These are phyloP conservation scores for Apantesis nais DNA, from an alignment of 2,888 invertebrate species.

Conservation along the genomic window DNA sequence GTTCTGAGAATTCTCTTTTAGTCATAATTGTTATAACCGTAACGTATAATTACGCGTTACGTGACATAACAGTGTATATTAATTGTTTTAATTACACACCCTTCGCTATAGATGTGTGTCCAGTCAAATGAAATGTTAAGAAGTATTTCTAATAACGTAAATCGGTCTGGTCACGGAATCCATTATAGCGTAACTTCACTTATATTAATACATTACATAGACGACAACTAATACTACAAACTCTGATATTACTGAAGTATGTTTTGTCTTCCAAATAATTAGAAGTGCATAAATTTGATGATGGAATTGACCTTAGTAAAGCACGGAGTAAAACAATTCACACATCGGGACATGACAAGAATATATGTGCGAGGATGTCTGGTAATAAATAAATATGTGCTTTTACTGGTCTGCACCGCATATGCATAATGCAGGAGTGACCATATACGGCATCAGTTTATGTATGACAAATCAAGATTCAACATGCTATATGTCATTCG, in stretches of 20 bases:
- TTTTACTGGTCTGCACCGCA: conserved; percentile 48
- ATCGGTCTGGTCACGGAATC: conserved; percentile 54
- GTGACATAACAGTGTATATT: conserved; percentile 65
- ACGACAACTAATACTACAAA: conserved; percentile 20
- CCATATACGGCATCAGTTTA: conserved; percentile 35
- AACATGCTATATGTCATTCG: conserved; percentile 40
- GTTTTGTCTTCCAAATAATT: conserved; percentile 33
- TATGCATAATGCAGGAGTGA: conserved; percentile 56
- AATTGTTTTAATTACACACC: conserved; percentile 64
- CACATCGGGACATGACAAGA: conserved; percentile 56
- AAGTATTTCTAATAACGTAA: conserved; percentile 62
- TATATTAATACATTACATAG: conserved; percentile 23
- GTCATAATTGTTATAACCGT: conserved; percentile 52
- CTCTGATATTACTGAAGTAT: conserved; percentile 27
- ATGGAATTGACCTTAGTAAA: conserved; percentile 55
- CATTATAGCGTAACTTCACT: conserved; percentile 43
- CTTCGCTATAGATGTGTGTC: conserved; percentile 59
- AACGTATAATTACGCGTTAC: conserved; percentile 61
- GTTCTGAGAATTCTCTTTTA: conserved; percentile 37
- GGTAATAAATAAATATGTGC: conserved; percentile 55
- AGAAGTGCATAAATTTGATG: conserved; percentile 32
- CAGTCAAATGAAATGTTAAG: conserved; percentile 69
- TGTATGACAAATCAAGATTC: conserved; percentile 41
- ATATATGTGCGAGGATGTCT: conserved; percentile 50
- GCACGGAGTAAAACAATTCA: conserved; percentile 55